Evolutionary conservation across 2,888 invertebrate genomes (phyloP).

Genomic region (Protonemura montana): DNA sequence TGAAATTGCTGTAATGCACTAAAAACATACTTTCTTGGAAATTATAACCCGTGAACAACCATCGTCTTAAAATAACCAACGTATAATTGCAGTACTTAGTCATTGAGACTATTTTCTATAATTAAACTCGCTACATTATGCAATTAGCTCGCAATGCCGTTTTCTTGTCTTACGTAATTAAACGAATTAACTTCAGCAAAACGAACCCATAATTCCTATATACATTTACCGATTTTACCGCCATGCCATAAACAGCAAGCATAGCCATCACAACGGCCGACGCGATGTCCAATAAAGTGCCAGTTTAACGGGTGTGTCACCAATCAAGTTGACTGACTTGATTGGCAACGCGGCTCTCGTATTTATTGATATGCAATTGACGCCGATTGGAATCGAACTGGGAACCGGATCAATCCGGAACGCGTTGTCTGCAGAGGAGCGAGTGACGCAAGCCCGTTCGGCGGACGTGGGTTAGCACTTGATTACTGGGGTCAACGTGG

Average conservation of each 20-base stretch:
- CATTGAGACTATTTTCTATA: no score
- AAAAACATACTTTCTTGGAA: no score
- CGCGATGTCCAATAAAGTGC: no score
- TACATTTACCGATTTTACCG: neutral
- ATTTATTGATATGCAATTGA: neutral
- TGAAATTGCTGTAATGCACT: no score
- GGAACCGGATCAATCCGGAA: neutral
- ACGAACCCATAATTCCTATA: neutral
- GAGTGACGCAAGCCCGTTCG: neutral
- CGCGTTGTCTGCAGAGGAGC: neutral
- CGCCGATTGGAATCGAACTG: neutral
- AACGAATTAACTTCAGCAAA: neutral
- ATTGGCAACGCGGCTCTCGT: neutral
- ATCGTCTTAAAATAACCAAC: no score
- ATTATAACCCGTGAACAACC: no score
- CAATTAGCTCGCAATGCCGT: no score
- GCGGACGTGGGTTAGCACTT: neutral
- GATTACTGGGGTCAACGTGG: neutral
- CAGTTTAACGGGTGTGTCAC: neutral
- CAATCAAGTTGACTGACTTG: neutral
- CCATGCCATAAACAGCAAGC: no score
- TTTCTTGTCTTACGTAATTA: neutral
- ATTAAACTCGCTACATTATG: no score
- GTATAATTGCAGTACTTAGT: no score
- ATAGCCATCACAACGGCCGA: no score